Evolutionary conservation across 1,140 invertebrate species (phyloP).

Genomic region (Leptinotarsa lineolata): DNA sequence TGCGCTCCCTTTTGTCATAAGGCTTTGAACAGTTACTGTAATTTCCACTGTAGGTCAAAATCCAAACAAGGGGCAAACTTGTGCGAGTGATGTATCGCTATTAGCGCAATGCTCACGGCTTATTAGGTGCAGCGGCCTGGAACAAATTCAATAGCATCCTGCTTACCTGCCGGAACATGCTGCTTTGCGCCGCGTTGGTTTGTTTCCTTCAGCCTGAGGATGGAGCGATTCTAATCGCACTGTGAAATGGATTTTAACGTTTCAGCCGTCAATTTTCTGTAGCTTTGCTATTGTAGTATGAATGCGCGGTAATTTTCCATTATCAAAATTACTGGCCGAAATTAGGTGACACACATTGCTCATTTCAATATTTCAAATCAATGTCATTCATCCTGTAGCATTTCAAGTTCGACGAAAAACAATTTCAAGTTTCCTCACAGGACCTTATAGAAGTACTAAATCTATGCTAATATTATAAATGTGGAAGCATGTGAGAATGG

Average conservation of each 20-base stretch:
- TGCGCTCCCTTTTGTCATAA: conserved; percentile 30
- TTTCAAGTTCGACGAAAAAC: too few relatives aligned
- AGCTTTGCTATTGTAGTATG: too few relatives aligned
- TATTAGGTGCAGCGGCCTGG: background rate
- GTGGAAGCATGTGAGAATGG: too few relatives aligned
- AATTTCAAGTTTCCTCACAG: too few relatives aligned
- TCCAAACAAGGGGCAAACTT: conserved; percentile 25
- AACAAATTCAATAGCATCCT: conserved; percentile 3
- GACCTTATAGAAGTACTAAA: too few relatives aligned
- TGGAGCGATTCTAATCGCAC: background rate
- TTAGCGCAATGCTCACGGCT: conserved; percentile 16
- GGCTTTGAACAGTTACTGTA: conserved; percentile 31
- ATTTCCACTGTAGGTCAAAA: conserved; percentile 14
- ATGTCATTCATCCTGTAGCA: too few relatives aligned
- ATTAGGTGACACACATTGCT: too few relatives aligned
- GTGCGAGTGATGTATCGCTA: conserved; percentile 36
- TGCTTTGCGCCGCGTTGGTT: background rate
- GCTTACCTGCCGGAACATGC: conserved; percentile 1
- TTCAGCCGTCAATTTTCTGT: too few relatives aligned
- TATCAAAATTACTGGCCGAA: too few relatives aligned
- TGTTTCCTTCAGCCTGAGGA: background rate
- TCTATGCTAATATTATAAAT: too few relatives aligned
- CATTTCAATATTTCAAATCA: too few relatives aligned
- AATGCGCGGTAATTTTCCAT: too few relatives aligned
- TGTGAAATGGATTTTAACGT: background rate